These are phyloP conservation scores for Aptenodytes patagonicus DNA, from an alignment of 2,113 vertebrate species.

Conservation along the genomic window DNA sequence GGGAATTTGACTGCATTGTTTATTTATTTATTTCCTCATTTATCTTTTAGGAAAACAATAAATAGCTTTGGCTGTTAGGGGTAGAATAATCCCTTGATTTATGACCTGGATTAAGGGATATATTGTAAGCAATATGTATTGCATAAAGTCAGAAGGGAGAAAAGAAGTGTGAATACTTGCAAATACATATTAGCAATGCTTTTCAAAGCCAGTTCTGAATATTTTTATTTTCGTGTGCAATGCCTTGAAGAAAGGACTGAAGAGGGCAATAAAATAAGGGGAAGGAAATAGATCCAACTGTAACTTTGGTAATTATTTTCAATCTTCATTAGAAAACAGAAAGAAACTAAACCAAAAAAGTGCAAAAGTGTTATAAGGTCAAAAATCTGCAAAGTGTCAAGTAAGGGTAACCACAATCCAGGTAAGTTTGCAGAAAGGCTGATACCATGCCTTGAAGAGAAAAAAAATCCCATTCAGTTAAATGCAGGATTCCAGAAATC, in stretches of 20 bases:
- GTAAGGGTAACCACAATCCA: neutral
- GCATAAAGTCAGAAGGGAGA: neutral
- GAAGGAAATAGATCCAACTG: neutral
- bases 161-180: neutral
- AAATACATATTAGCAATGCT: neutral
- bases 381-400: neutral
- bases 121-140: neutral
- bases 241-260: neutral
- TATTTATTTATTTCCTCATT: neutral
- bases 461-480: neutral
- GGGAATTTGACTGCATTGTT: neutral
- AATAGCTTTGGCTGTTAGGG: neutral
- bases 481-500: neutral
- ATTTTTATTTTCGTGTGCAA: neutral
- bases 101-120: neutral
- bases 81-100: neutral
- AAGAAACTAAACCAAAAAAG: neutral
- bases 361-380: neutral
- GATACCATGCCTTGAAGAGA: fast-evolving
- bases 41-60: neutral
- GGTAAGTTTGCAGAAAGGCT: neutral
- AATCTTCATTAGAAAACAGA: neutral
- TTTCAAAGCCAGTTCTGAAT: neutral
- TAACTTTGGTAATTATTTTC: neutral
- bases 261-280: neutral